Evolutionary conservation across 2,797 vertebrate genomes (phyloP).

Genomic region (Naso thynnoides): DNA sequence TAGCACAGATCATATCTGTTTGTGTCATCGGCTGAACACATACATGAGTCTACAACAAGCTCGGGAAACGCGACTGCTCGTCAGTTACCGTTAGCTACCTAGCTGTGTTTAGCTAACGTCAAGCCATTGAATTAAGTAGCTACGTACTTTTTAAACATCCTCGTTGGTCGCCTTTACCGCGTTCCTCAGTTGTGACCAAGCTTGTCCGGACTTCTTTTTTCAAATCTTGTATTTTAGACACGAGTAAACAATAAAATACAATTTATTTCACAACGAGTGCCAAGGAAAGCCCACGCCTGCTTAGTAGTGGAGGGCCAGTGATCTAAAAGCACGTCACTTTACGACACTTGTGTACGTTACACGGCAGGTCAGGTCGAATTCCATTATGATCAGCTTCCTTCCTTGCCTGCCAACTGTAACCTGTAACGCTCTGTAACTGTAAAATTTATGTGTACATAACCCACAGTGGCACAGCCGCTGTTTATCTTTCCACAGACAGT

Average conservation of each 20-base stretch:
- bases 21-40: background rate
- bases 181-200: constrained; percentile 27
- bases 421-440: too few relatives aligned
- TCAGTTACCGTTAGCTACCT: constrained; percentile 58
- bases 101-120: constrained; percentile 35
- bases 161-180: constrained; percentile 54
- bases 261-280: constrained; percentile 27
- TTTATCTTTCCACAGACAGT: background rate
- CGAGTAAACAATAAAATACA: constrained; percentile 11
- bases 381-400: background rate
- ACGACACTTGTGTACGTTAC: constrained; percentile 44
- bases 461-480: too few relatives aligned
- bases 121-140: constrained; percentile 30
- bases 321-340: constrained; percentile 44
- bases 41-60: background rate
- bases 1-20: too few relatives aligned
- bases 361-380: constrained; percentile 31
- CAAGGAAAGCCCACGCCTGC: constrained; percentile 61
- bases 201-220: background rate
- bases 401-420: background rate
- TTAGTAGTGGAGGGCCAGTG: constrained; percentile 42
- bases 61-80: constrained; percentile 16
- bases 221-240: background rate
- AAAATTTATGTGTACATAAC: too few relatives aligned
- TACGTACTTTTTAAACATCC: constrained; percentile 89